Evolutionary conservation across 2,888 invertebrate genomes (phyloP).

Genomic region (Drosophila kambysellisi): DNA sequence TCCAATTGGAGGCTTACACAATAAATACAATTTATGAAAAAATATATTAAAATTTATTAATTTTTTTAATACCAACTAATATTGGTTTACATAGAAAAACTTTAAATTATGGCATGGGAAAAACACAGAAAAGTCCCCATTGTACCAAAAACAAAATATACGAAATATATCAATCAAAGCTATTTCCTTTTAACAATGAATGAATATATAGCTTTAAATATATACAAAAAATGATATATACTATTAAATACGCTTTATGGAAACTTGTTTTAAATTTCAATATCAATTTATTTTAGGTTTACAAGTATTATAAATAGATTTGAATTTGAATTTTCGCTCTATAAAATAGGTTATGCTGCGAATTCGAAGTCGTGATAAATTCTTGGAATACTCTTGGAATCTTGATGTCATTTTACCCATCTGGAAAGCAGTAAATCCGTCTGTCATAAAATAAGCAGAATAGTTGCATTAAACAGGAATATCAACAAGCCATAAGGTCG

Average conservation of each 20-base stretch:
- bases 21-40: background rate
- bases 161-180: background rate
- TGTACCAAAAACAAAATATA: background rate
- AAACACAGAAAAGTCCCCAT: background rate
- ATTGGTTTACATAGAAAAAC: background rate
- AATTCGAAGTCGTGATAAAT: background rate
- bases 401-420: background rate
- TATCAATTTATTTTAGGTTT: background rate
- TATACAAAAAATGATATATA: background rate
- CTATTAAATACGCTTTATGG: background rate
- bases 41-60: background rate
- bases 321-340: background rate
- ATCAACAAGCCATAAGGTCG: constrained; percentile 33
- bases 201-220: background rate
- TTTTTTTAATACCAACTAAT: background rate
- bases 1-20: background rate
- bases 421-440: too few species aligned
- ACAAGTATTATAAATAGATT: background rate
- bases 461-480: constrained; percentile 20
- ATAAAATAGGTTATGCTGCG: background rate
- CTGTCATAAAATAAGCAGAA: constrained; percentile 1
- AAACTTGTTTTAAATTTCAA: background rate
- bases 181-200: background rate
- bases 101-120: background rate
- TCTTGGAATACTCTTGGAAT: background rate